phyloP scores from a whole-genome alignment of 1,140 invertebrate species.

The Ectropis grisescens region DNA sequence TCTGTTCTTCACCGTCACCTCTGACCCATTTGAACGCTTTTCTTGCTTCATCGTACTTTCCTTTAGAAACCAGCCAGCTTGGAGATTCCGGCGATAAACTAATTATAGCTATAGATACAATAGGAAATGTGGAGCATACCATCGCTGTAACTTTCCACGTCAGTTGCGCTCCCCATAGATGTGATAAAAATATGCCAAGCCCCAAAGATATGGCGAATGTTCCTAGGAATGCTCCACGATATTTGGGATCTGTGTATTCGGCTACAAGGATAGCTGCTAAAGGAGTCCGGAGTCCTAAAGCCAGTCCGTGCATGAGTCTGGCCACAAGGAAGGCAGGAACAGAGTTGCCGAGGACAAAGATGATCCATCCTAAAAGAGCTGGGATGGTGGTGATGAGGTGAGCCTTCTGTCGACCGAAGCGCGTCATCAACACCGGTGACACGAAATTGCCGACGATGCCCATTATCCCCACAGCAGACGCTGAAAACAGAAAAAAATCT shows the following conservation, averaged over 20 bases:
- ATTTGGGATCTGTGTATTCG: conserved; percentile 56
- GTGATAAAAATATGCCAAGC: conserved; percentile 48
- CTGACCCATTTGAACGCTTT: conserved; percentile 55
- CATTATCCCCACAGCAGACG: conserved; percentile 49
- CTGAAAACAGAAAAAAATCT: too few relatives aligned
- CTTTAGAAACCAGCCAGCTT: conserved; percentile 53
- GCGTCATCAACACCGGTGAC: conserved; percentile 51
- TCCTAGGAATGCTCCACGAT: conserved; percentile 50
- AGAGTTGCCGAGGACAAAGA: conserved; percentile 41
- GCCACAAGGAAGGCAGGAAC: conserved; percentile 44
- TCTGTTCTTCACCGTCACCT: conserved; percentile 36
- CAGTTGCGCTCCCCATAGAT: conserved; percentile 52
- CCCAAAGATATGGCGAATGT: conserved; percentile 57
- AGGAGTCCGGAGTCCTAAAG: conserved; percentile 46
- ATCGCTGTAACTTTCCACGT: conserved; percentile 52
- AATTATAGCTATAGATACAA: conserved; percentile 53
- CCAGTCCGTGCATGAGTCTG: conserved; percentile 45
- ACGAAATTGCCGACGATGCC: conserved; percentile 59
- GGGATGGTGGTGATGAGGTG: conserved; percentile 50
- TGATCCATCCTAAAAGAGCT: conserved; percentile 49
- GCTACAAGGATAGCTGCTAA: conserved; percentile 54
- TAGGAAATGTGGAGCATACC: conserved; percentile 43
- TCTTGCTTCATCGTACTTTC: conserved; percentile 41
- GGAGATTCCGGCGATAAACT: conserved; percentile 54
- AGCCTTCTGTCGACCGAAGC: conserved; percentile 46